phyloP scores from a whole-genome alignment of 23 tunicate species.

The Trididemnum nubilum region DNA sequence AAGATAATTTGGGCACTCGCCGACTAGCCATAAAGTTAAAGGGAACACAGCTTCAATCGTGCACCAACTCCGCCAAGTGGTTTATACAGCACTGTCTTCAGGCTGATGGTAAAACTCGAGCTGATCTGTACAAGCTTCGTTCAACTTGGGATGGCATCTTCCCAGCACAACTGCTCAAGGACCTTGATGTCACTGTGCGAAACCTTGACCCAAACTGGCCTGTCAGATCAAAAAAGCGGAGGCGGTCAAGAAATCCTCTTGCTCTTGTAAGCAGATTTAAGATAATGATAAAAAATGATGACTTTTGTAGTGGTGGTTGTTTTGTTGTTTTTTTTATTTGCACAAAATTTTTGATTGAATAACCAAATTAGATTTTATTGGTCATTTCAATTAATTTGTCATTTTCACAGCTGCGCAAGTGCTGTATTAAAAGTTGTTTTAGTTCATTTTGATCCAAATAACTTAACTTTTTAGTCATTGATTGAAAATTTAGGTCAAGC shows the following conservation, averaged over 20 bases:
- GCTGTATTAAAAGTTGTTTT: too few species aligned
- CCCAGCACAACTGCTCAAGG: slow-evolving; percentile 38
- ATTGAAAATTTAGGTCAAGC: too few species aligned
- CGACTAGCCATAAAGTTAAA: too few species aligned
- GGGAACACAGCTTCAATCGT: too few species aligned
- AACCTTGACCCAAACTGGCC: slow-evolving; percentile 79
- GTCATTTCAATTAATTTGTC: neutral
- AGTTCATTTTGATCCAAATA: too few species aligned
- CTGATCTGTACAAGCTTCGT: slow-evolving; percentile 73
- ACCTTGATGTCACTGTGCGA: slow-evolving; percentile 57
- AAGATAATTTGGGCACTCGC: too few species aligned
- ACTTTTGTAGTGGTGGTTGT: too few species aligned
- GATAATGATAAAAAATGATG: neutral
- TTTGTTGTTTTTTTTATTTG: too few species aligned
- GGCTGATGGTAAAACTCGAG: slow-evolving; percentile 83
- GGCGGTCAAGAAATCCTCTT: slow-evolving; percentile 39
- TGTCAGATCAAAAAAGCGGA: slow-evolving; percentile 34
- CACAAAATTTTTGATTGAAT: too few species aligned
- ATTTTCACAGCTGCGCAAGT: neutral
- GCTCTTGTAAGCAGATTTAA: slow-evolving; percentile 45
- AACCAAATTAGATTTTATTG: neutral
- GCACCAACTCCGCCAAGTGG: too few species aligned
- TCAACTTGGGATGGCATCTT: slow-evolving; percentile 78
- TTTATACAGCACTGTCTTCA: too few species aligned
- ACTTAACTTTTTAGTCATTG: too few species aligned